Percentiles rank a stretch among this genome's conserved stretches.
Evolutionary conservation across 2,888 invertebrate species (phyloP).

Genomic region (Pristionchus entomophagus): DNA sequence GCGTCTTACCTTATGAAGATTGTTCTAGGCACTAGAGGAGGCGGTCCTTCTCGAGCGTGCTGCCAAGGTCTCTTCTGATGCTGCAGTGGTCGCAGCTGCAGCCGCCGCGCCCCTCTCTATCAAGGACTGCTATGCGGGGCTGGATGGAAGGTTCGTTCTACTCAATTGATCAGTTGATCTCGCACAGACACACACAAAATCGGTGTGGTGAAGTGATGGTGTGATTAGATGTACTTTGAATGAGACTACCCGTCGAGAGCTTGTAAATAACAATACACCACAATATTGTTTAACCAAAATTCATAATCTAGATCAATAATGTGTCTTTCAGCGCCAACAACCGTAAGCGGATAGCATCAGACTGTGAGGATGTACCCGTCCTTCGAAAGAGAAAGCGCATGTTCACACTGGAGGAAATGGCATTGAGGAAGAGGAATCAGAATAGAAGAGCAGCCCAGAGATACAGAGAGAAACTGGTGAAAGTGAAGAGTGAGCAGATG

Average conservation of each 20-base stretch:
- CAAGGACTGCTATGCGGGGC: neutral
- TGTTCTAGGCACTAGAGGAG: neutral
- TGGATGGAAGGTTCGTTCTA: conserved; percentile 14
- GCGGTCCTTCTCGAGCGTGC: neutral
- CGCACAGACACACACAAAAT: neutral
- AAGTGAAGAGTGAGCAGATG: neutral
- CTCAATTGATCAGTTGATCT: neutral
- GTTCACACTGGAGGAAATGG: conserved; percentile 28
- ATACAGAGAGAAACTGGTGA: conserved; percentile 33
- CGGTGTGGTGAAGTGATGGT: neutral
- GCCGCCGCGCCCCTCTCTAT: neutral
- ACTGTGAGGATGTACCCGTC: neutral
- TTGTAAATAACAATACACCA: too few species aligned
- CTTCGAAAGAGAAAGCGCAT: conserved; percentile 7
- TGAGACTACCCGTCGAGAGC: too few species aligned
- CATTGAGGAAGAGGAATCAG: conserved; percentile 23
- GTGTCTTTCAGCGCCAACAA: neutral
- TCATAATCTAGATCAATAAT: too few species aligned
- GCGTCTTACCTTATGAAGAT: too few species aligned
- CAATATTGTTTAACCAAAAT: too few species aligned
- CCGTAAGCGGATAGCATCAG: neutral
- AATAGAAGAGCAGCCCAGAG: conserved; percentile 28
- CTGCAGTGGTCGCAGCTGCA: neutral
- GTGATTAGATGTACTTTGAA: too few species aligned
- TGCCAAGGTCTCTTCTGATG: neutral